Evolutionary conservation across 2,797 vertebrate species (phyloP), one percentile per base, ranked within the genome.

Genomic region (Loriculus beryllinus): DNA sequence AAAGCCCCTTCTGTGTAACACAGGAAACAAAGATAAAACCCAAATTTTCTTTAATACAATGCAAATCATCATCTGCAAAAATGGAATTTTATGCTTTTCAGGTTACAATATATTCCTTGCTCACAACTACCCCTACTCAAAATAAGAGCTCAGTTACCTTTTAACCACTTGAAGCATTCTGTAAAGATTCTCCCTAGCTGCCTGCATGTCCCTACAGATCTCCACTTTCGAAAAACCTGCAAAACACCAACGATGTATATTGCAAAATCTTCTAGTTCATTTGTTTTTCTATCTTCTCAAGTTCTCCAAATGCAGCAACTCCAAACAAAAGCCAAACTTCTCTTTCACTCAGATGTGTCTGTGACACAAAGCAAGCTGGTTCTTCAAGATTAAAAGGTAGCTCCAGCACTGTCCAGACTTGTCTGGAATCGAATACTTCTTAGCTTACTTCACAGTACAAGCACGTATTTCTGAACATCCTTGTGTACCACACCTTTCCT

Each of bases 171-270:
- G 10, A 54, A 12, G 16, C 9, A 40, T 47, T 76, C 37, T 39
- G 13, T 43, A 75, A 62, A 37, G 49, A 20, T 16, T 25, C 47
- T 48, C n/a, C 13, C 12, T 54, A 33, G 20, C 17, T 59, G 37
- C 31, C 40, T 18, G 7, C 47, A 23, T 0, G 0, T 35, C 51
- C 40, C 62, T 39, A 54, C 11, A 70, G 31, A 26, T 83, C 14
- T 63, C 48, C 10, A 19, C 8, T 52, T 78, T n/a, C 35, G 65
- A 25, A 82, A n/a, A 35, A 57, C 18, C 57, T 78, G 29, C n/a
- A 4, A 13, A 74, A 64, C 31, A 63, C 7, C 20, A 23, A 17
- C 20, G 25, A 39, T 1, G 1, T 6, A 35, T 2, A 22, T 1
- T 29, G 21, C 20, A 81, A 28, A 3, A 17, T 19, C 12, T 68